Evolutionary conservation across 2,888 invertebrate species (phyloP), one percentile per base, ranked within the genome.

Genomic region (Julus scanicus): DNA sequence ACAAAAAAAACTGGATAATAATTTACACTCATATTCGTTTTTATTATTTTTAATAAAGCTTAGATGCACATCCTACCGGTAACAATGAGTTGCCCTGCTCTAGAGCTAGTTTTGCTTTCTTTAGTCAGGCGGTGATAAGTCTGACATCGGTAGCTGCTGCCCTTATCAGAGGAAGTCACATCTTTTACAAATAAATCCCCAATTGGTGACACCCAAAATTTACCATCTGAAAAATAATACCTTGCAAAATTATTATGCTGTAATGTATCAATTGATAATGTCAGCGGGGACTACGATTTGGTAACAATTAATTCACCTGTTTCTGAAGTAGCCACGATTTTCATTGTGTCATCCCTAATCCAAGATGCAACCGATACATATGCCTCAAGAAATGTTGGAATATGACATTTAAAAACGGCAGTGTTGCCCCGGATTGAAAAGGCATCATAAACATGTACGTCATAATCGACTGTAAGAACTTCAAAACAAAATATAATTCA

Each of bases 341-440:
- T 88, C 1, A 88, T n/a, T 2, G 86, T 84, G 48, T 86, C 88
- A 48, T 88, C 88, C 2, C 84, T 13, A 1, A 88, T 88, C 88
- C 88, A 88, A 1, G 88, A 13, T 17, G 39, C 57, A 20, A 88
- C 88, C 8, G 84, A 53, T 15, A 88, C 88, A n/a, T 88, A 88
- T 0, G n/a, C 48, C 40, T 86, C 86, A 0, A 88, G 63, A 48
- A 88, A 88, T 0, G 39, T 84, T 5, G 88, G 88, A 88, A 88
- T 88, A 40, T 88, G 88, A 44, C 88, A 88, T 86, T 85, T 88
- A 20, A 88, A 49, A 15, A 88, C 63, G n/a, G 88, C 88, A 0
- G 71, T 86, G 57, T 88, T 88, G 11, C 88, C 88, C 39, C 57
- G 53, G 17, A 88, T 86, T 2, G 86, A 29, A 29, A 86, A 88